Evolutionary conservation across 2,888 invertebrate species (phyloP).

Genomic region (Aporophyla lueneburgensis): DNA sequence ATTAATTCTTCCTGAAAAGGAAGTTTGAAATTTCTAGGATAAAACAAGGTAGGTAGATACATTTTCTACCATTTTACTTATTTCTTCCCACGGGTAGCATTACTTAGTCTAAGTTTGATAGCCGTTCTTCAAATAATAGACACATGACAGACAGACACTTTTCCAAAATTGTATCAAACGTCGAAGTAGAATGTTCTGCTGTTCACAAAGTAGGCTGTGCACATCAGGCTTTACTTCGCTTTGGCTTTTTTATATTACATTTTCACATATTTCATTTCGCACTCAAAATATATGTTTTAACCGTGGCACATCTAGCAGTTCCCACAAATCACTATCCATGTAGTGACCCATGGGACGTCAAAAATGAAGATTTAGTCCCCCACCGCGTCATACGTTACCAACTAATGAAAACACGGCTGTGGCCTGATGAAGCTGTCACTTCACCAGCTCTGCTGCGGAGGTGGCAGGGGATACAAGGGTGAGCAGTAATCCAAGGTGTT

Average conservation of each 20-base stretch:
- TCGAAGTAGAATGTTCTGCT: background rate
- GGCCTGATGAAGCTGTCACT: slow-evolving; percentile 83
- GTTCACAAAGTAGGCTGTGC: background rate
- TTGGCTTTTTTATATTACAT: too few species aligned
- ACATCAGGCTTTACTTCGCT: too few species aligned
- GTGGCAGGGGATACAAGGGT: slow-evolving; percentile 30
- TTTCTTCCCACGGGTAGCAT: background rate
- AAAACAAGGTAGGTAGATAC: background rate
- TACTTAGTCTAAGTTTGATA: background rate
- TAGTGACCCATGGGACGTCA: slow-evolving; percentile 88
- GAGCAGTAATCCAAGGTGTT: background rate
- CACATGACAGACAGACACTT: background rate
- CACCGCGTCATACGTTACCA: slow-evolving; percentile 89
- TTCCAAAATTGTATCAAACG: background rate
- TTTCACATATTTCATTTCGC: background rate
- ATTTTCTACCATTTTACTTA: background rate
- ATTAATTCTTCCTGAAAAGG: background rate
- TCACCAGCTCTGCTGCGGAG: slow-evolving; percentile 46
- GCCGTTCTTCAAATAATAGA: background rate
- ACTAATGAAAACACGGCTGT: slow-evolving; percentile 88
- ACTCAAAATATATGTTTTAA: background rate
- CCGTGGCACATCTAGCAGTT: slow-evolving; percentile 70
- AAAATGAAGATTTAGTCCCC: slow-evolving; percentile 91
- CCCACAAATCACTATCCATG: slow-evolving; percentile 59
- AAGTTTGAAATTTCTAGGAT: background rate